Evolutionary conservation across 2,797 vertebrate species (phyloP).

Genomic region (Pelochelys cantorii): DNA sequence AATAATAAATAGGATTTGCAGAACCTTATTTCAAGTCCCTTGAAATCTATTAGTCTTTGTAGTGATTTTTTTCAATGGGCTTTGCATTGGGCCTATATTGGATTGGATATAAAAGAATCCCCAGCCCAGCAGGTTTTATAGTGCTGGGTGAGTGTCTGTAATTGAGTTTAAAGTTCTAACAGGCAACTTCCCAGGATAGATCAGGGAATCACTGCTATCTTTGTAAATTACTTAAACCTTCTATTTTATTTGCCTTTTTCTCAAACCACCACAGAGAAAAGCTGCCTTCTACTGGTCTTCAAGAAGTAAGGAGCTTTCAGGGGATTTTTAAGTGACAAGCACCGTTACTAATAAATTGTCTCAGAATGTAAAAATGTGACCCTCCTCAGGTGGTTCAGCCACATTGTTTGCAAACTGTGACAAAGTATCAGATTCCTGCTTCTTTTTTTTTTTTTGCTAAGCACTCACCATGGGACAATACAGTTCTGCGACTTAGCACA

Average conservation of each 20-base stretch:
- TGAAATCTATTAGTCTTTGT: not conserved
- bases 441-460: slow-evolving; percentile 66
- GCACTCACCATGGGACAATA: slow-evolving; percentile 68
- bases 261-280: slow-evolving; percentile 60
- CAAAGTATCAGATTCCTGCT: slow-evolving; percentile 79
- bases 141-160: not conserved
- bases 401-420: slow-evolving; percentile 88
- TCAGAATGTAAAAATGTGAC: slow-evolving; percentile 81
- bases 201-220: not conserved
- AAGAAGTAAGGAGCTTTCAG: slow-evolving; percentile 49
- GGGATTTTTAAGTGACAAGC: slow-evolving; percentile 74
- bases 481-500: slow-evolving; percentile 27
- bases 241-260: slow-evolving; percentile 41
- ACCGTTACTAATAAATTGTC: slow-evolving; percentile 77
- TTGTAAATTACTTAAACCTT: slow-evolving; percentile 15
- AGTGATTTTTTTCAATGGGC: not conserved
- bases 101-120: not conserved
- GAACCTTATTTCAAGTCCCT: not conserved
- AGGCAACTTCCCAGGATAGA: slow-evolving; percentile 15
- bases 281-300: not conserved
- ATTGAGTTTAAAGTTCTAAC: not conserved
- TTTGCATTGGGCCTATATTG: not conserved
- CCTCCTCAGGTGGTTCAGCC: slow-evolving; percentile 77
- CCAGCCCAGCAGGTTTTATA: not conserved
- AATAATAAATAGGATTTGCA: not conserved